These are phyloP conservation scores for Apotomis betuletana DNA, from an alignment of 2,888 invertebrate genomes.

Conservation along the genomic window DNA sequence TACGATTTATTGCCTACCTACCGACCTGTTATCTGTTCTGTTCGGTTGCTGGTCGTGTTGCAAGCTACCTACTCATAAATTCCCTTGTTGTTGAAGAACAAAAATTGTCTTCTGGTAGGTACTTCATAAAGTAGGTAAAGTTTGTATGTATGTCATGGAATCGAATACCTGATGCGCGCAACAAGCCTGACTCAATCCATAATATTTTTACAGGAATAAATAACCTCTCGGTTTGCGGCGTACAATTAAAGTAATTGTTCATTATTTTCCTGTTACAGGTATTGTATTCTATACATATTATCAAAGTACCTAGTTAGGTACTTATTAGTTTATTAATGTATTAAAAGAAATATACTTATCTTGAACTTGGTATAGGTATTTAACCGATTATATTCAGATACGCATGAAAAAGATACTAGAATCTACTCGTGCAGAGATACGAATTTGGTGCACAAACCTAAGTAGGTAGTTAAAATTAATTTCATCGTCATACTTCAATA, in stretches of 20 bases:
- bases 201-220: slow-evolving; percentile 20
- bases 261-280: slow-evolving; percentile 15
- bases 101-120: background rate
- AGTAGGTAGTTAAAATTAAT: no score
- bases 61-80: background rate
- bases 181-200: slow-evolving; percentile 1
- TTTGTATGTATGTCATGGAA: background rate
- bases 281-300: background rate
- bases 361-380: no score
- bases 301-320: background rate
- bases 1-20: slow-evolving; percentile 34
- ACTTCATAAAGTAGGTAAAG: no score
- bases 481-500: no score
- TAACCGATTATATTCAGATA: no score
- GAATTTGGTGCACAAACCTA: no score
- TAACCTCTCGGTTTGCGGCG: slow-evolving; percentile 16
- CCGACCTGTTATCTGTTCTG: slow-evolving; percentile 27
- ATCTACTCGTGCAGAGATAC: no score
- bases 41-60: background rate
- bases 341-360: background rate
- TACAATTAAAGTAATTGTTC: slow-evolving; percentile 19
- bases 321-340: slow-evolving; percentile 1
- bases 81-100: background rate
- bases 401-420: no score
- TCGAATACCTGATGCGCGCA: background rate